Evolutionary conservation across 2,888 invertebrate genomes (phyloP), one percentile per base, ranked within the genome.

Genomic region (Chrysolina oricalcia): DNA sequence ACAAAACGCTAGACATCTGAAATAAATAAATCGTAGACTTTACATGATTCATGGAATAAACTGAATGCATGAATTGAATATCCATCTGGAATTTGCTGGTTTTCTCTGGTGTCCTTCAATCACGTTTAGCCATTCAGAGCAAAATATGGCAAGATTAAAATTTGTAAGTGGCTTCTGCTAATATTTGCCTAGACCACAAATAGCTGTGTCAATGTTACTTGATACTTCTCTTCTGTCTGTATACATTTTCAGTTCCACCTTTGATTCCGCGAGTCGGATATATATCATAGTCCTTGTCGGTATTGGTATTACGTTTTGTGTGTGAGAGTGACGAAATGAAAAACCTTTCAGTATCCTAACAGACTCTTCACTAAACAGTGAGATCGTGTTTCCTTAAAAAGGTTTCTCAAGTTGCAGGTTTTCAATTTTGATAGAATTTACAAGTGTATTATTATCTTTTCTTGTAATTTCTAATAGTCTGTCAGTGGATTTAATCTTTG

Each of bases 161-260:
- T 64, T 74, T 63, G 66, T 74, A 70, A 76, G 68, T 68, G 72
- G 48, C 46, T 71, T 69, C 63, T 56, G 67, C 65, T 43, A 76
- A 72, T 76, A 69, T 76, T 76, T 71, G 62, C 69, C 23, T 46
- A 59, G 56, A 71, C 65, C 71, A 48, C 59, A 72, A 73, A 76
- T 73, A 76, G 76, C 76, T 67, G 41, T 53, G 56, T 73, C 73
- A 70, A 73, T 63, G 73, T 70, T 65, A 76, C 65, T 65, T 65
- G 76, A 73, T 76, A 70, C 66, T 59, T 15, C 35, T 59, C 35
- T 69, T 67, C 70, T 48, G 21, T 50, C 48, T 27, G 19, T 19
- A 17, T 48, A 43, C 48, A 63, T 70, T 48, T 70, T 67, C 13
- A 53, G 35, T 62, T 62, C 27, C 6, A 62, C 62, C 19, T 70